Base-by-base conservation (phyloP, 2,888 invertebrate genomes). In the Dasysyrphus albostriatus region DNA sequence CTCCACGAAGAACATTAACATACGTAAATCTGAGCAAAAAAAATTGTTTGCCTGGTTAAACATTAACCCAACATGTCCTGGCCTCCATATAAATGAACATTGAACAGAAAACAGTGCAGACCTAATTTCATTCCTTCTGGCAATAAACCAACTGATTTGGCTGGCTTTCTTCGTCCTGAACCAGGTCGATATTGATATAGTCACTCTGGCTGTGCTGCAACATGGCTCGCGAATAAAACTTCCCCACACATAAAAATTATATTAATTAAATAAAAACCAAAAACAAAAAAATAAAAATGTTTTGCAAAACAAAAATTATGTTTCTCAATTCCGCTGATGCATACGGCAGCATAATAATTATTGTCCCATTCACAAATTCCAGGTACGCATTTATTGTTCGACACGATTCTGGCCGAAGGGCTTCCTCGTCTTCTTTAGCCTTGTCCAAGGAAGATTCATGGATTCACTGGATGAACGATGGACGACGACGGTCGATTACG, bases 341-440 rank as follows among this genome's bases (percentile, higher is more conserved):
- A 74, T 34, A 34, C 37, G 14, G 77, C 72, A 61, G 67, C 67
- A 67, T 67, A 49, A 67, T 87, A 87, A 87, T 87, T 87, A 87
- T 87, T 87, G 87, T 70, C 75, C 74, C 83, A 87, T 87, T 83
- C 87, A 72, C 75, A 78, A 87, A 87, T 87, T 87, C 87, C 87
- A 83, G 87, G 87, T 87, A 87, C 75, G 87, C 87, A 83, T 87
- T 87, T 87, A 87, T 83, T 83, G 87, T 75, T 72, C 70, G 87
- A 87, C 87, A 87, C 83, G 83, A 87, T 65, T 75, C 78, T 72
- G 65, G 87, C 87, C 87, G 78, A 78, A 61, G 87, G 87, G 87
- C 83, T 75, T 10, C 37, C 7, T 67, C 65, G 9, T 65, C 65
- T 39, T 42, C 24, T 9, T 24, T 42, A 24, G 42, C 39, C 7